Base-by-base conservation (phyloP, 2,797 vertebrate genomes). In the Atherinosoma microstoma region DNA sequence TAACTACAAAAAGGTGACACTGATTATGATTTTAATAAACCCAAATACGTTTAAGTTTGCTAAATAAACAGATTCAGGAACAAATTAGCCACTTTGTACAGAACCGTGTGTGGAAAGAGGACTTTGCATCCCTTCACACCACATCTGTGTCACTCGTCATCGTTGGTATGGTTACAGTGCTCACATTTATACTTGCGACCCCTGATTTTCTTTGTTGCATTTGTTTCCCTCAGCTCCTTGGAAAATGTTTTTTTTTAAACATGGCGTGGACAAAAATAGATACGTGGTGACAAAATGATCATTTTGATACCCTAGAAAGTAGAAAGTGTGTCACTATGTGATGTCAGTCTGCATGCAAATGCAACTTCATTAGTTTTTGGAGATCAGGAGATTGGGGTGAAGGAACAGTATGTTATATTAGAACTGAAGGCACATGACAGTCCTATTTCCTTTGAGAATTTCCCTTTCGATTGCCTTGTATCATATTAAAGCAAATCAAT, bases 401-500 rank as follows among this genome's bases (percentile, higher is more conserved):
- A 67, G 76, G 77, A 54, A 76, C 82, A 60, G 56, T 58, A 67
- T 85, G 85, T 88, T 82, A 58, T 82, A 86, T 87, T 76, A 81
- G 65, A 82, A 77, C 79, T 65, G 67, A 61, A 84, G 71, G 69
- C 80, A 84, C 73, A 89, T 83, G 86, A 88, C 83, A 87, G 78
- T 73, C 61, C 65, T 65, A 80, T 90, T 91, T 90, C 90, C 85
- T 93, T 70, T 74, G 87, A 91, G 88, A 81, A 63, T 62, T 77
- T 71, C 38, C 69, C 79, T 75, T 80, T 85, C 88, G 24, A 58
- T 68, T 68, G 74, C 86, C 80, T 76, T 82, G 72, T 88, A 87
- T 88, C 86, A 84, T 88, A 91, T 90, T 78, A 80, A 83, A 89
- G 64, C 76, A 79, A 88, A 90, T 91, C 89, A 92, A 90, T 91